Evolutionary conservation across 2,113 vertebrate species (phyloP), one percentile per base, ranked within the genome.

Genomic region (Pan troglodytes): DNA sequence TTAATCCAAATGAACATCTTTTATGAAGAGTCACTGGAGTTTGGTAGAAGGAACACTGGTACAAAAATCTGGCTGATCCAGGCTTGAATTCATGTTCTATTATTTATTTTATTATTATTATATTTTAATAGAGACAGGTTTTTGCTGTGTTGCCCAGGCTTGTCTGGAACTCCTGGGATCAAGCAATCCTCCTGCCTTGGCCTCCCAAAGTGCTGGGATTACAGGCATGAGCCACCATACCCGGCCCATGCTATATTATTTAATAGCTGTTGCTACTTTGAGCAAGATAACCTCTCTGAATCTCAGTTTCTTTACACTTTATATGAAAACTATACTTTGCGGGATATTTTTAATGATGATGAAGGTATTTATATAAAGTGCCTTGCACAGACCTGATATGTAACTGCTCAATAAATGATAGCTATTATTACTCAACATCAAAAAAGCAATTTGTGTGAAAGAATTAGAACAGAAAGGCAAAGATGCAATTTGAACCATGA

Each of bases 401-500:
- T 48, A 94, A 45, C 16, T 80, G 61, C 45, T 93, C 38, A 93
- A 73, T 70, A 94, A 93, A 59, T 88, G 27, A n/a, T 25, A 93
- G 50, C 67, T 88, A n/a, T 81, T 72, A 81, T 57, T 83, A 94
- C 68, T 73, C n/a, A 80, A 76, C 8, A 70, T 68, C 86, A 81
- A 97, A 96, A 92, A 83, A 4, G 32, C 18, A 43, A 45, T 14
- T 38, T 64, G 55, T 64, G 25, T 64, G 35, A 55, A 97, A 93
- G 78, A 96, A 94, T 84, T 95, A 82, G 11, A 80, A 95, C 14
- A 94, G 35, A 90, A 97, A 94, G 73, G 23, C 17, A 80, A 52
- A 85, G 89, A 22, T 94, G 20, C 89, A 18, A 96, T 89, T 59
- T 92, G 59, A 94, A 94, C n/a, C 70, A 88, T 55, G 79, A 97